Base-by-base conservation (phyloP, 2,888 invertebrate species). In the Dyspetes luteomarginatus region DNA sequence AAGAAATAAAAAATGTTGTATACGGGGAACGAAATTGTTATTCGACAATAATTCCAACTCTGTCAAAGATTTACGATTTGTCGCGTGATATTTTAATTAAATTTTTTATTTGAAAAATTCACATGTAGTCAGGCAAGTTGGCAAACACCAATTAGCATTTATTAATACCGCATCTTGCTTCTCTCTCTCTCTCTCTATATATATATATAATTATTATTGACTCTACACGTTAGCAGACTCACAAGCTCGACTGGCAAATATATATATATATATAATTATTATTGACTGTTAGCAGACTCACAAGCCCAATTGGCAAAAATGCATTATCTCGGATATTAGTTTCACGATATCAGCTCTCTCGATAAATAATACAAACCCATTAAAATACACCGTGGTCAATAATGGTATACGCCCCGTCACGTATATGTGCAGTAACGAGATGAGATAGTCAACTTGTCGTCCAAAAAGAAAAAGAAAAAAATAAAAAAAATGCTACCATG, bases 401-500 rank as follows among this genome's bases (percentile, higher is more conserved):
- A 68, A 50, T 56, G 24, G 45, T 55, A 36, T 50, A 28, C 19
- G 52, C 36, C 15, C n/a, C 4, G 15, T n/a, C 17, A 36, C 69
- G 15, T 12, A 9, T 24, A 15, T 30, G 24, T 36, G 36, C 50
- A 68, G 58, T 71, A 72, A 76, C 73, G 69, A 71, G 69, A 80
- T 71, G 65, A 73, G 81, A 81, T 81, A 73, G 81, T 81, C 81
- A 64, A 73, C 68, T 76, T 72, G 72, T 73, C 64, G 50, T 24
- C 12, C 60, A 68, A 12, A 5, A 52, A 55, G 68, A 60, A 45
- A 26, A 71, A 55, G 48, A 78, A 19, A 36, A 50, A 43, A 9
- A 74, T 58, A 26, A 2, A n/a, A 36, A 75, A 60, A 52, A 50
- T 28, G 69, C 60, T 60, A 75, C 65, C 62, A 62, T 55, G 60